Evolutionary conservation across 2,888 invertebrate species (phyloP).

Genomic region (Phorcus lineatus): DNA sequence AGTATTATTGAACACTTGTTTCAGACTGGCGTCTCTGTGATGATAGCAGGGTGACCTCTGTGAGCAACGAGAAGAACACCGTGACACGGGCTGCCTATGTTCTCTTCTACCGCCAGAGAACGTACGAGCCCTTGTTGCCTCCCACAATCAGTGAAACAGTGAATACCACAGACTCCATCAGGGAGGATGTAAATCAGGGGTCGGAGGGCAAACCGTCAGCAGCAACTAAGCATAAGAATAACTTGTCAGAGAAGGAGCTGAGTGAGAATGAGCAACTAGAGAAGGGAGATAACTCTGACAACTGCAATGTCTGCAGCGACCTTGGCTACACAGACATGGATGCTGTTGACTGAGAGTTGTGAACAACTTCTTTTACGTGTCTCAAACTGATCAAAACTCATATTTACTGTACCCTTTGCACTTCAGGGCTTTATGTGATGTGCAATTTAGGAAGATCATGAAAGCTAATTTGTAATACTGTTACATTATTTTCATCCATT

Average conservation of each 20-base stretch:
- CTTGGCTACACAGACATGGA: conserved; percentile 68
- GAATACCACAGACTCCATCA: conserved; percentile 15
- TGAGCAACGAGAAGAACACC: conserved; percentile 63
- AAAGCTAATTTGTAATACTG: too few species aligned
- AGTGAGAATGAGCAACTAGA: conserved; percentile 29
- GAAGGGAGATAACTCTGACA: conserved; percentile 20
- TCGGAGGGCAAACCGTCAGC: conserved; percentile 18
- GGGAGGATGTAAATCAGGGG: not conserved
- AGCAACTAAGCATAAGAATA: not conserved
- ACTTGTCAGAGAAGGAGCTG: conserved; percentile 25
- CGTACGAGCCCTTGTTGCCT: conserved; percentile 39
- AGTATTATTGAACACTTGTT: not conserved
- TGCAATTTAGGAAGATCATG: too few species aligned
- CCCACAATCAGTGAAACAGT: not conserved
- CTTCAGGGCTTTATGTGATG: too few species aligned
- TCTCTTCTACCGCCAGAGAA: conserved; percentile 75
- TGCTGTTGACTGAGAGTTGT: conserved; percentile 56
- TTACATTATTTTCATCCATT: too few species aligned
- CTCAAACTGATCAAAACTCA: too few species aligned
- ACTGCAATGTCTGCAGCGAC: conserved; percentile 28
- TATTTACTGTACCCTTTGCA: too few species aligned
- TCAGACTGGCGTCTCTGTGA: conserved; percentile 70
- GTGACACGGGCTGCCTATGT: conserved; percentile 77
- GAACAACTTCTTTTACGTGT: too few species aligned
- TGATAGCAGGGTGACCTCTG: conserved; percentile 63